These are phyloP conservation scores for Thyatira batis DNA, from an alignment of 2,888 invertebrate genomes.

Conservation along the genomic window DNA sequence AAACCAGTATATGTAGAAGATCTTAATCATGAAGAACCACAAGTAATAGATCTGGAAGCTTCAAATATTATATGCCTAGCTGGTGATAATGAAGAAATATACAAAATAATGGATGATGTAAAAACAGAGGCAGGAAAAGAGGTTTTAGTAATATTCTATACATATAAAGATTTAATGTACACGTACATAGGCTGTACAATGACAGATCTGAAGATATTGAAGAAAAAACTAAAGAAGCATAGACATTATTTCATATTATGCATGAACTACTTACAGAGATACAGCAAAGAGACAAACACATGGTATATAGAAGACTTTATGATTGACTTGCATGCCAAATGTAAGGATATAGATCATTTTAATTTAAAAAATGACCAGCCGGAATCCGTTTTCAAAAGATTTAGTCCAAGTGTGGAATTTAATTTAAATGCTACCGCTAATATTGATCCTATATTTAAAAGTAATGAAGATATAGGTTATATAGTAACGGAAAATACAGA, in stretches of 20 bases:
- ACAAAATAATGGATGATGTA: neutral
- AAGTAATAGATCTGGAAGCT: neutral
- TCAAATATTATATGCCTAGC: neutral
- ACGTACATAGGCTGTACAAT: neutral
- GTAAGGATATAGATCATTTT: neutral
- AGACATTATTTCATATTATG: neutral
- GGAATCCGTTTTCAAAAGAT: neutral
- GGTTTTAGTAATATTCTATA: neutral
- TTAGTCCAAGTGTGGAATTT: neutral
- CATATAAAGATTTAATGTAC: neutral
- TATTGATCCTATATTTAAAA: neutral
- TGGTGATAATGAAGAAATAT: neutral
- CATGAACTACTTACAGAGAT: neutral
- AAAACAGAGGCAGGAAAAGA: neutral
- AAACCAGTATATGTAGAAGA: neutral
- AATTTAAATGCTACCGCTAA: neutral
- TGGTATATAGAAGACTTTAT: neutral
- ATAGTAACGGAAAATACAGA: neutral
- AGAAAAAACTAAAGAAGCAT: neutral
- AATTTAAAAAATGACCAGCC: neutral
- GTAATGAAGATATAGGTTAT: neutral
- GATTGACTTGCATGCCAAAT: neutral
- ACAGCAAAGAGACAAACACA: constrained; percentile 7
- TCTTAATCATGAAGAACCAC: neutral
- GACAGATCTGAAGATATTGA: neutral